Evolutionary conservation across 1,140 invertebrate species (phyloP).

Genomic region (Patella vulgata): DNA sequence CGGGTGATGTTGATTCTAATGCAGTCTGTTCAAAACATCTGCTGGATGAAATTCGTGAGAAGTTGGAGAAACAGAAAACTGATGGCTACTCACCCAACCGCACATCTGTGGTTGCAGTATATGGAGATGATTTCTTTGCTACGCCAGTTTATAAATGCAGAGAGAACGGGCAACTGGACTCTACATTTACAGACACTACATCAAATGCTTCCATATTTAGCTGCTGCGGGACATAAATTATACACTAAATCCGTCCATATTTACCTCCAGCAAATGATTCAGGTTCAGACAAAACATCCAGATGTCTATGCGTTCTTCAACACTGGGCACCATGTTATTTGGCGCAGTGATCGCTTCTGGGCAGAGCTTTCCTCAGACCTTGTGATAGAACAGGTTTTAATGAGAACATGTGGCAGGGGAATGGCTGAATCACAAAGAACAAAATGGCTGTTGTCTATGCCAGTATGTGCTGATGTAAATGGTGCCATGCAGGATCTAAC

Average conservation of each 20-base stretch:
- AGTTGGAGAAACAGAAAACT: too few relatives aligned
- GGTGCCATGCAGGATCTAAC: slow-evolving; percentile 36
- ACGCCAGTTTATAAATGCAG: slow-evolving; percentile 36
- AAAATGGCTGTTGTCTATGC: slow-evolving; percentile 40
- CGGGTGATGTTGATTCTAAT: background rate
- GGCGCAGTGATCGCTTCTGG: slow-evolving; percentile 60
- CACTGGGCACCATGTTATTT: slow-evolving; percentile 32
- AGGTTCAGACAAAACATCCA: slow-evolving; percentile 37
- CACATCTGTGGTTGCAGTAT: slow-evolving; percentile 43
- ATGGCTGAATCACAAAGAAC: slow-evolving; percentile 35
- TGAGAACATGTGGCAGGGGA: slow-evolving; percentile 45
- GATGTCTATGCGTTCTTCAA: slow-evolving; percentile 44
- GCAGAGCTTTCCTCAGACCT: slow-evolving; percentile 63
- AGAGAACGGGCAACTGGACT: slow-evolving; percentile 47
- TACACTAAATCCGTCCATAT: slow-evolving; percentile 67
- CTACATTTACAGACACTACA: slow-evolving; percentile 35
- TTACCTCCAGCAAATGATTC: slow-evolving; percentile 67
- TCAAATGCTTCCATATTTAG: slow-evolving; percentile 65
- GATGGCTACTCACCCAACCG: too few relatives aligned
- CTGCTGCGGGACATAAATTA: slow-evolving; percentile 65
- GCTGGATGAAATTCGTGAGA: too few relatives aligned
- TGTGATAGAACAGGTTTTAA: slow-evolving; percentile 50
- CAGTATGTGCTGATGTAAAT: slow-evolving; percentile 33
- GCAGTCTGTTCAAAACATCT: background rate
- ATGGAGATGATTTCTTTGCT: slow-evolving; percentile 46